Conservation (phyloP, 2,888 invertebrate genomes). For the Xestia sexstrigata region DNA sequence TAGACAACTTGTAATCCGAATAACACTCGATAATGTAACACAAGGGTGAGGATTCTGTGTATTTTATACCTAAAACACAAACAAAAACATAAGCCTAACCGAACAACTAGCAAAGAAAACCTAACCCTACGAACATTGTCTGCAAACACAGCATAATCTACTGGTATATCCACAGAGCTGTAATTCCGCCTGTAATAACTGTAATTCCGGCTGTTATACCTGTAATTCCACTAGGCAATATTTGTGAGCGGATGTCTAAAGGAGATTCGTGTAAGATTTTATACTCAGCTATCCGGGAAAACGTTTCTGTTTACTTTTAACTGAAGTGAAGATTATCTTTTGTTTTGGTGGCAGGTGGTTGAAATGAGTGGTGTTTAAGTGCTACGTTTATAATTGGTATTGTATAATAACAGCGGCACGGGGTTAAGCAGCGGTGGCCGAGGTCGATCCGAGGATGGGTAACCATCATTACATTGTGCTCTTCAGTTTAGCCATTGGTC, state of each 20-base stretch:
- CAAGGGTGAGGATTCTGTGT: neutral
- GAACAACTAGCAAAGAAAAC: slow-evolving; percentile 8
- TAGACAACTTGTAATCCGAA: neutral
- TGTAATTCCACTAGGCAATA: slow-evolving; percentile 77
- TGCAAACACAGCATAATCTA: slow-evolving; percentile 69
- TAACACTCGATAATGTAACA: neutral
- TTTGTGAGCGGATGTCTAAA: slow-evolving; percentile 75
- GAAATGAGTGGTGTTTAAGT: neutral
- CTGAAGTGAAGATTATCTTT: slow-evolving; percentile 48
- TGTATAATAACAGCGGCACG: neutral
- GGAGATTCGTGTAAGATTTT: slow-evolving; percentile 63
- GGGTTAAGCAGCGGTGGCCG: neutral
- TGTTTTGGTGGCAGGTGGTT: slow-evolving; percentile 9
- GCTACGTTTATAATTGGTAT: neutral
- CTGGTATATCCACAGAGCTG: slow-evolving; percentile 58
- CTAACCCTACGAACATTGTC: slow-evolving; percentile 66
- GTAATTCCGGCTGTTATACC: slow-evolving; percentile 72
- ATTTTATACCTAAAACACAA: neutral
- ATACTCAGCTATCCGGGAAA: slow-evolving; percentile 54
- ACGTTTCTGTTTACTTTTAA: slow-evolving; percentile 63
- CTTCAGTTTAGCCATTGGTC: neutral
- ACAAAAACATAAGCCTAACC: neutral
- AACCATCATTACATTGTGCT: neutral
- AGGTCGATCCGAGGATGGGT: neutral
- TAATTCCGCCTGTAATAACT: slow-evolving; percentile 70